Base-by-base conservation (phyloP, 2,888 invertebrate species). In the Drosophila acutilabella region DNA sequence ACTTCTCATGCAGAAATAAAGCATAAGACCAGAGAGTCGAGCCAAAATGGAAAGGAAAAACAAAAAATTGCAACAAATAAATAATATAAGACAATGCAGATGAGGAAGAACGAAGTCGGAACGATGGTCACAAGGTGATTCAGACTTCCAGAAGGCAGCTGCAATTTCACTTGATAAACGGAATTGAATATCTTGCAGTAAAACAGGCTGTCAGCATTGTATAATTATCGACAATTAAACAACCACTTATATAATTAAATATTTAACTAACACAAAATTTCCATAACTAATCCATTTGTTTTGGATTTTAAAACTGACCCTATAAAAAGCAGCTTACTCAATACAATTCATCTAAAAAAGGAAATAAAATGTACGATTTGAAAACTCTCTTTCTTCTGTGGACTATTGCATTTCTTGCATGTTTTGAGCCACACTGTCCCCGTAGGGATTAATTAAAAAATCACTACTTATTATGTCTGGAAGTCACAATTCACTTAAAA, bases 1-100 rank as follows among this genome's bases (percentile, higher is more conserved):
- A 51, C 40, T 52, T 50, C 47, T 51, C 41, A 67, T 75, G 75
- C 66, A 71, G 40, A 76, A 76, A 76, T 69, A 69, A 72, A 67
- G 66, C 81, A 80, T 74, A 82, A 82, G 64, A 61, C 47, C 64
- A 20, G 65, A 66, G 68, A 80, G 54, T 61, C 64, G 42, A 54
- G 64, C 58, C 58, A 75, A 67, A 59, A 64, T 41, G 60, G 59
- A 44, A 59, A 64, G 45, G 60, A 59, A 44, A 52, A 75, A n/a
- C 65, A 48, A 57, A 42, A 64, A 59, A 64, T 44, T 26, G 41
- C 52, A 81, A 62, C 61, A 64, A 58, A 65, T 48, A 69, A 86
- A 69, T 77, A 80, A 77, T 65, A 64, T 54, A 58, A 51, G 52
- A 50, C 44, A 60, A 41, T 38, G 26, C 51, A 64, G 13, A 47